phyloP scores from a whole-genome alignment of 2,113 vertebrate genomes.

The Ondatra zibethicus region DNA sequence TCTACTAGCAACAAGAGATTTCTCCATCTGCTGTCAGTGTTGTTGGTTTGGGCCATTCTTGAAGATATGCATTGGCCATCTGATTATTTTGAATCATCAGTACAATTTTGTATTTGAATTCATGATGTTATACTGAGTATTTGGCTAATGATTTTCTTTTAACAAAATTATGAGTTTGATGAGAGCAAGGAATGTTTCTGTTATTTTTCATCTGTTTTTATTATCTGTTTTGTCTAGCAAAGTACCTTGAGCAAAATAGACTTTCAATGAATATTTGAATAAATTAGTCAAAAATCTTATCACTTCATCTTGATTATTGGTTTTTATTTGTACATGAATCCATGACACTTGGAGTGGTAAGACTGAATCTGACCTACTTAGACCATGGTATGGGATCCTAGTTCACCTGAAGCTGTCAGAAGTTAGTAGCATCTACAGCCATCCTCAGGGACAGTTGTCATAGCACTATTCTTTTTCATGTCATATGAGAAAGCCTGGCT shows the following conservation, averaged over 20 bases:
- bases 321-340: background rate
- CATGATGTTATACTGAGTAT: background rate
- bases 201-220: background rate
- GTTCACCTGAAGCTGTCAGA: background rate
- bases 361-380: background rate
- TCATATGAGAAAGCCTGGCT: constrained; percentile 51
- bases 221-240: background rate
- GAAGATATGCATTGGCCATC: background rate
- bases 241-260: background rate
- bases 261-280: background rate
- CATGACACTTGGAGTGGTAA: background rate
- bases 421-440: background rate
- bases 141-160: background rate
- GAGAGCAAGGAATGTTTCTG: background rate
- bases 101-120: constrained; percentile 28
- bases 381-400: background rate
- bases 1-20: background rate
- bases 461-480: background rate
- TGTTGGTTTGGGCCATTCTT: constrained; percentile 7
- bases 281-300: background rate
- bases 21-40: background rate
- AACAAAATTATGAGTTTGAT: background rate
- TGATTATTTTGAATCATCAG: constrained; percentile 10
- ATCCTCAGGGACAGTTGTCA: background rate
- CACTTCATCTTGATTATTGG: background rate